A percentile compares a stretch with the other conserved stretches of the same genome.
Conservation (phyloP, 1,140 invertebrate species). For the Brachionus paranguensis region DNA sequence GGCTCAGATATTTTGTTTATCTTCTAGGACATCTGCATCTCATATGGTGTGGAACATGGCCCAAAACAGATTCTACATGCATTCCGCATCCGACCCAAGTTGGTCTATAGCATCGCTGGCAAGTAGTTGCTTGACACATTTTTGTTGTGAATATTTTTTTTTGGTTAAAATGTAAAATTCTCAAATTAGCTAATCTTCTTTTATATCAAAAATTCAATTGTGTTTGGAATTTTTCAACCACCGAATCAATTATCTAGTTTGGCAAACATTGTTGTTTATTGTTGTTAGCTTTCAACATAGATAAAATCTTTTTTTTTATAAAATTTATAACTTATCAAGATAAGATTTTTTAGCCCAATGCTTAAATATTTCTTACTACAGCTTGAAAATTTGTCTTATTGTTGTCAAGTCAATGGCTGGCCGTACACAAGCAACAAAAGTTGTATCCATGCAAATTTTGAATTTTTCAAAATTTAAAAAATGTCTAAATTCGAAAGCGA, state of each 20-base stretch:
- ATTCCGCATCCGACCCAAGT: conserved; percentile 3
- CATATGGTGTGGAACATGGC: neutral
- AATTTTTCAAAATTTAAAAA: neutral
- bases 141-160: neutral
- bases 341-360: neutral
- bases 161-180: neutral
- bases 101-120: conserved; percentile 10
- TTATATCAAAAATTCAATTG: neutral
- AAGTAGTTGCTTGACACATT: conserved; percentile 25
- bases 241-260: neutral
- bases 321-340: neutral
- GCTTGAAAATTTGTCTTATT: neutral
- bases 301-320: neutral
- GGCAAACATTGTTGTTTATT: neutral
- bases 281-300: neutral
- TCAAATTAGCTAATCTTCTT: neutral
- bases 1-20: neutral
- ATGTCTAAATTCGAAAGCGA: neutral
- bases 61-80: neutral
- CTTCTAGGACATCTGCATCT: conserved; percentile 15
- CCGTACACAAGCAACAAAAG: neutral
- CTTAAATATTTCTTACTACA: neutral
- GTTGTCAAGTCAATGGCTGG: neutral
- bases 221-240: neutral
- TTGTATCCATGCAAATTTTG: conserved; percentile 15